Conservation (phyloP, 2,888 invertebrate species). For the Rhodophaea formosa region DNA sequence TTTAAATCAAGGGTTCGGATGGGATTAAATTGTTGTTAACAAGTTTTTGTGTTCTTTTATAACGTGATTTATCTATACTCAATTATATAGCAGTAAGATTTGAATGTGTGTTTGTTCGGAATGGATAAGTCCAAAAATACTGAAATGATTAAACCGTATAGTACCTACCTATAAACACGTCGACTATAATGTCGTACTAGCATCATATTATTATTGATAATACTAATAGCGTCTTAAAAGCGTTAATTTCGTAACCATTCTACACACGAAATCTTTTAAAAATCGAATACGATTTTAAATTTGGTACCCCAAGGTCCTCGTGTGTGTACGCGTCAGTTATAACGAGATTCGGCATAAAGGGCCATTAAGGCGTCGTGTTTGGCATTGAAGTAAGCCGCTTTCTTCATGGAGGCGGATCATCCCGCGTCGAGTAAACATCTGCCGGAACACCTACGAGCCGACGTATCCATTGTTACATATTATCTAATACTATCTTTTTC, state of each 20-base stretch:
- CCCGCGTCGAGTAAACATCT: conserved; percentile 62
- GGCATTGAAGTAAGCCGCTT: conserved; percentile 53
- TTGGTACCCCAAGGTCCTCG: conserved; percentile 30
- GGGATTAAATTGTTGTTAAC: conserved; percentile 3
- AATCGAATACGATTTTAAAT: conserved; percentile 17
- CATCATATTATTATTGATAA: too few species aligned
- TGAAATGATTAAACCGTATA: too few species aligned
- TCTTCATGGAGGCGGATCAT: conserved; percentile 39
- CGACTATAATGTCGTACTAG: too few species aligned
- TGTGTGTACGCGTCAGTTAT: conserved; percentile 55
- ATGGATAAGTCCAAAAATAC: too few species aligned
- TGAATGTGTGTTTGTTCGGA: too few species aligned
- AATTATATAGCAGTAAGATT: background rate
- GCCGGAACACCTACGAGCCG: conserved; percentile 46
- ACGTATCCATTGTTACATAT: background rate
- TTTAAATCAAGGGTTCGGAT: conserved; percentile 45
- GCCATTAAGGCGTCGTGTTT: conserved; percentile 44
- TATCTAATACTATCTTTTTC: too few species aligned
- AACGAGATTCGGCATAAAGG: conserved; percentile 66
- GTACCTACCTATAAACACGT: too few species aligned
- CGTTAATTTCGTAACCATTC: too few species aligned
- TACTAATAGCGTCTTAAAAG: too few species aligned
- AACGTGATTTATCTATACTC: conserved; percentile 20
- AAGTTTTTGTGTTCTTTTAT: conserved; percentile 18
- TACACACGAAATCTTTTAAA: too few species aligned